These are phyloP conservation scores for Clarias batrachus DNA, from an alignment of 2,113 vertebrate genomes.

Conservation along the genomic window DNA sequence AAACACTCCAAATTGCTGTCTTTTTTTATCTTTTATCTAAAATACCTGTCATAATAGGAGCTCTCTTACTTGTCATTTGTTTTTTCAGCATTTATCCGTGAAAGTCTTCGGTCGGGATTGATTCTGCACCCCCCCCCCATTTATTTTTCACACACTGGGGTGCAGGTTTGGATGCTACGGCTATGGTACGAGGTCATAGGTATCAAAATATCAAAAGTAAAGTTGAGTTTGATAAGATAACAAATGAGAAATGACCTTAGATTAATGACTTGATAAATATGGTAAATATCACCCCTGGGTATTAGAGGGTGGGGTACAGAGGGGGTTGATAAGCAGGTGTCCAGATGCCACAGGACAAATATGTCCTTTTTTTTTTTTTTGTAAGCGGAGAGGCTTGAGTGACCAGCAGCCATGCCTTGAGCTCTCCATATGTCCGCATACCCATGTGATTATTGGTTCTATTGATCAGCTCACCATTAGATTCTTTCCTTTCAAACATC, in stretches of 20 bases:
- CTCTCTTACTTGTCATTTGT: neutral
- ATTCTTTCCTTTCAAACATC: slow-evolving; percentile 36
- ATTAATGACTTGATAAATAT: slow-evolving; percentile 25
- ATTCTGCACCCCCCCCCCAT: too few relatives aligned
- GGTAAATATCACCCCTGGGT: slow-evolving; percentile 12
- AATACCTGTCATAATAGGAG: slow-evolving; percentile 18
- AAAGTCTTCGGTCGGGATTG: neutral
- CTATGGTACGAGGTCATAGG: neutral
- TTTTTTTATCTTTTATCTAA: slow-evolving; percentile 21
- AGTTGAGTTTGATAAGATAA: neutral
- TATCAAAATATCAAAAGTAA: neutral
- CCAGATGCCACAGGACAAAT: slow-evolving; percentile 41
- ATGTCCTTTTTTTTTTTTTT: slow-evolving; percentile 33
- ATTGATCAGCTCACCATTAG: slow-evolving; percentile 49
- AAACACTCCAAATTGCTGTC: slow-evolving; percentile 7
- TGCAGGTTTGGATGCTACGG: neutral
- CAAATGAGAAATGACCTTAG: neutral
- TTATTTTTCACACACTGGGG: too few relatives aligned
- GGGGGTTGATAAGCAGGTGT: slow-evolving; percentile 32
- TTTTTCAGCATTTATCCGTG: neutral
- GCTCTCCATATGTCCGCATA: slow-evolving; percentile 54
- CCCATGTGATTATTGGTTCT: slow-evolving; percentile 43
- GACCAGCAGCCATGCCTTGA: slow-evolving; percentile 24
- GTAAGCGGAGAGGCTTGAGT: slow-evolving; percentile 37
- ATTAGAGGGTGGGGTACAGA: neutral